Evolutionary conservation across 2,888 invertebrate genomes (phyloP), one percentile per base, ranked within the genome.

Genomic region (Dasysyrphus albostriatus): DNA sequence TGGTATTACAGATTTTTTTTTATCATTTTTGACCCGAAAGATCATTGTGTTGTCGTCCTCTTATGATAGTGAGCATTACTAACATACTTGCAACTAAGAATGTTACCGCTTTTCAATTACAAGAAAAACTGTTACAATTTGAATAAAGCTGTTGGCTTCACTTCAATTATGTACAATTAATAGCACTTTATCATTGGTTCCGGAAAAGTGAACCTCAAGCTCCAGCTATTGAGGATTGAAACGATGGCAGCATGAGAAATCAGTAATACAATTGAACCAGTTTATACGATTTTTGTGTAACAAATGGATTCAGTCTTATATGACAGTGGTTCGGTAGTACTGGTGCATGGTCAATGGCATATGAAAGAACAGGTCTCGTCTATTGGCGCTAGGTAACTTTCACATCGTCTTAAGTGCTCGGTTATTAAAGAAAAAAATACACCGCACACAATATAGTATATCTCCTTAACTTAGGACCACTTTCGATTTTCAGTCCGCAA

Each of bases 341-440:
- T 59, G 6, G 39, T 74, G 44, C 58, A 74, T 65, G 81, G 85
- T 81, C 81, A 85, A 85, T 85, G 74, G 77, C 85, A 81, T 39
- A 54, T 54, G 32, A 49, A 29, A 77, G 63, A 85, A 85, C 85
- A 70, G 81, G 85, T 85, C 37, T 79, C 44, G 16, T 34, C 63
- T 70, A 76, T 39, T 56, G 63, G 63, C 51, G 77, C 56, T 54
- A 74, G 81, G 69, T 74, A 70, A 85, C 85, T 85, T 85, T 85
- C 85, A 85, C 85, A 84, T 75, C 59, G 61, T 29, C 49, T 67
- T 73, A 42, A 63, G 58, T 69, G 73, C 59, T 65, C 47, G 37
- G 49, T 54, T 12, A 39, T 39, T 24, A 51, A 37, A 51, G 1
- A 51, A 37, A 74, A n/a, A 14, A 56, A 37, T n/a, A 34, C 24